phyloP scores from a whole-genome alignment of 2,797 vertebrate species.

The Anabacerthia variegaticeps region DNA sequence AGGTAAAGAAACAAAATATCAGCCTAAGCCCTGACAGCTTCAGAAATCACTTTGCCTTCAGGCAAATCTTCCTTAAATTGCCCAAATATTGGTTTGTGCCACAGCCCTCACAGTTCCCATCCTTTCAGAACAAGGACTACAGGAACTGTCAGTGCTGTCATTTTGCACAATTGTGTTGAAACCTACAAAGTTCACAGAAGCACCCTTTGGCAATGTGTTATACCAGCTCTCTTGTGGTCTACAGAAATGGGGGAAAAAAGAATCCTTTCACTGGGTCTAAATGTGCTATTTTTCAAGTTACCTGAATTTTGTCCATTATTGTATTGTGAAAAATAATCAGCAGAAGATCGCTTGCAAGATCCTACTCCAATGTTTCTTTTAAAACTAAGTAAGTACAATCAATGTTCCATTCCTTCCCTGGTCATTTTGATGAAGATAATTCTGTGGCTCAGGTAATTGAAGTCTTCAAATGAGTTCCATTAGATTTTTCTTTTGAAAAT shows the following conservation, averaged over 20 bases:
- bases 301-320: neutral
- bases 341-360: neutral
- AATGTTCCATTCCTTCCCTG: neutral
- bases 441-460: neutral
- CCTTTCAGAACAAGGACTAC: neutral
- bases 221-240: neutral
- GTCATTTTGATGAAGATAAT: neutral
- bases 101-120: neutral
- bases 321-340: neutral
- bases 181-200: neutral
- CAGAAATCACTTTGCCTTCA: neutral
- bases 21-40: neutral
- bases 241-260: neutral
- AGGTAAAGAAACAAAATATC: neutral
- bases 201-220: neutral
- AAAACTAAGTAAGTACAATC: neutral
- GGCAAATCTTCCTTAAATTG: neutral
- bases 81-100: neutral
- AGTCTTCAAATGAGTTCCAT: neutral
- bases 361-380: neutral
- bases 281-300: neutral
- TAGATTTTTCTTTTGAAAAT: neutral
- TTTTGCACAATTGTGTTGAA: neutral
- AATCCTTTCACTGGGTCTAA: neutral
- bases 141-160: neutral